These are phyloP conservation scores for Alcedo atthis DNA, from an alignment of 2,797 vertebrate species.

Conservation along the genomic window DNA sequence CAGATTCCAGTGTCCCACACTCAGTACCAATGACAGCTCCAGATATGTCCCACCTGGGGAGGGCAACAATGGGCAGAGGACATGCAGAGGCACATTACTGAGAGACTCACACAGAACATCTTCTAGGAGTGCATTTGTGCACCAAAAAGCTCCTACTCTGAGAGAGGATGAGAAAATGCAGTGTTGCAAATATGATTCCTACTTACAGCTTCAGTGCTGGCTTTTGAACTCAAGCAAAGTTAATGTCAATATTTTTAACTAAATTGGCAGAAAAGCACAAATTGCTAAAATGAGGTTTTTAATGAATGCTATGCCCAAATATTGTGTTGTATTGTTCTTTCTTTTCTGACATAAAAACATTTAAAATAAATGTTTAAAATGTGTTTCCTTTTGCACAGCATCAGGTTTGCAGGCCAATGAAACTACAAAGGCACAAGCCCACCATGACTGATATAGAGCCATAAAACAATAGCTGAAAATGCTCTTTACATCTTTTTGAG, in stretches of 20 bases:
- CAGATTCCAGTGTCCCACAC: slow-evolving; percentile 93
- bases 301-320: not conserved
- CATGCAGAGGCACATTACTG: not conserved
- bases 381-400: not conserved
- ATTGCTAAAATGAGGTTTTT: not conserved
- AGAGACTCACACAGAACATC: not conserved
- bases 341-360: not conserved
- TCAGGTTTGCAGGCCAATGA: not conserved
- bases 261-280: not conserved
- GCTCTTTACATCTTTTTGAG: slow-evolving; percentile 28
- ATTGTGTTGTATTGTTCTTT: not conserved
- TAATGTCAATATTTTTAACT: not conserved
- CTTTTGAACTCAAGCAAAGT: not conserved
- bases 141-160: not conserved
- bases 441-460: not conserved
- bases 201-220: not conserved
- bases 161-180: not conserved
- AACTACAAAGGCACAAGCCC: slow-evolving; percentile 5
- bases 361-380: not conserved
- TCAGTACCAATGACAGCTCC: slow-evolving; percentile 89
- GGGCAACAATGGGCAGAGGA: not conserved
- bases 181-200: not conserved
- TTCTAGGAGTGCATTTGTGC: not conserved
- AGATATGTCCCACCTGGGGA: slow-evolving; percentile 89
- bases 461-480: slow-evolving; percentile 33